Evolutionary conservation across 2,888 invertebrate species (phyloP).

Genomic region (Busseola fusca): DNA sequence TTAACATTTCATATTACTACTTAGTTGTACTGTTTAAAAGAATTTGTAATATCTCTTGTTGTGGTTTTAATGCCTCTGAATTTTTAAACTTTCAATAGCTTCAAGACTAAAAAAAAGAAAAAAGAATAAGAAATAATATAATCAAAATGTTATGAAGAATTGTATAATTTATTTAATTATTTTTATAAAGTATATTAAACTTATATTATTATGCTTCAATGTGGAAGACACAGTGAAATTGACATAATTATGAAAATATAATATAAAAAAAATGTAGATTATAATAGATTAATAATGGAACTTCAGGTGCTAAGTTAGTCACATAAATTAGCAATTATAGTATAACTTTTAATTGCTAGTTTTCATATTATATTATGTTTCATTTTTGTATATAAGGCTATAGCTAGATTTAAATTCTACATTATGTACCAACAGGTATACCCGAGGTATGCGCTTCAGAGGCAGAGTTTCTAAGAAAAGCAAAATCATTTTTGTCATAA

Average conservation of each 20-base stretch:
- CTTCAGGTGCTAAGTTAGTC: constrained; percentile 50
- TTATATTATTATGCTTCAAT: constrained; percentile 19
- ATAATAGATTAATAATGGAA: constrained; percentile 20
- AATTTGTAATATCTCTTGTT: background rate
- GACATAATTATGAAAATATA: constrained; percentile 6
- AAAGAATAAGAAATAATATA: constrained; percentile 23
- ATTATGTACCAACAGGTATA: constrained; percentile 1
- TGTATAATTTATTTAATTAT: constrained; percentile 35
- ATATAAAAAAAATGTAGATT: constrained; percentile 6
- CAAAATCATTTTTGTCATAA: background rate
- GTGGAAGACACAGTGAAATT: constrained; percentile 10
- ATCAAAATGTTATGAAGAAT: constrained; percentile 32
- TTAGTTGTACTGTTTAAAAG: background rate
- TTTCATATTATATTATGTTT: background rate
- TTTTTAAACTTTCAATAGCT: background rate
- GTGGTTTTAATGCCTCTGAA: background rate
- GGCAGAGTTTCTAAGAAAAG: background rate
- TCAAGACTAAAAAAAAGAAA: background rate
- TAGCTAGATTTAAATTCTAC: constrained; percentile 4
- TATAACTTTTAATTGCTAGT: background rate
- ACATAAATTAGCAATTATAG: constrained; percentile 21
- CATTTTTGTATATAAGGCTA: constrained; percentile 1
- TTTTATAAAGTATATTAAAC: constrained; percentile 13
- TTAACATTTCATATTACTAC: background rate
- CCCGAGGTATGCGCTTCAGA: constrained; percentile 2